Conservation (phyloP, 2,113 vertebrate genomes). For the Heterocephalus glaber region DNA sequence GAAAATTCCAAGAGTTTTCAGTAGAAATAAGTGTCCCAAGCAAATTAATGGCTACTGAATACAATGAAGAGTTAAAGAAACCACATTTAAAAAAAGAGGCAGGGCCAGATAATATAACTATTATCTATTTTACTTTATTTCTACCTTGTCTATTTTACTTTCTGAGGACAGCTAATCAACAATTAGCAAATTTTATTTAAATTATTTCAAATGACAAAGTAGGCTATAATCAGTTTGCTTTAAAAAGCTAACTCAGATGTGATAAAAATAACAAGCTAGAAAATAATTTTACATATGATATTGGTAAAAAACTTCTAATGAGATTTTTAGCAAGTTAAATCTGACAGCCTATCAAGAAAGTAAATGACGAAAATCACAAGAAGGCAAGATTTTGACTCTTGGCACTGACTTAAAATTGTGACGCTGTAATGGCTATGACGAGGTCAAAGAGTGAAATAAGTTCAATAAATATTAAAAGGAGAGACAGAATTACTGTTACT, state of each 20-base stretch:
- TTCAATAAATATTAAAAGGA: neutral
- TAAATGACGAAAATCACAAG: neutral
- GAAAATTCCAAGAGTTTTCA: slow-evolving; percentile 29
- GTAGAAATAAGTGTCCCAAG: neutral
- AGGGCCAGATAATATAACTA: neutral
- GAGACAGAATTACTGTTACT: neutral
- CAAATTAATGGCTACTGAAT: neutral
- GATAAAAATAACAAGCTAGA: slow-evolving; percentile 9
- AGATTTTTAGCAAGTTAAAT: neutral
- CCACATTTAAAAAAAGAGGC: neutral
- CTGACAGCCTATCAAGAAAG: neutral
- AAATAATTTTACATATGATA: neutral
- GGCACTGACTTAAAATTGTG: neutral
- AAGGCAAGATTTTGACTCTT: neutral
- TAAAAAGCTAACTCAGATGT: slow-evolving; percentile 22
- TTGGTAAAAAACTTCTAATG: neutral
- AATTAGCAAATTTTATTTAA: slow-evolving; percentile 14
- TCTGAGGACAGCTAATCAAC: slow-evolving; percentile 3
- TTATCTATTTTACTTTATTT: neutral
- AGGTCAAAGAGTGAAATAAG: neutral
- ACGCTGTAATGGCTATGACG: neutral
- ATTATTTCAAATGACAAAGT: slow-evolving; percentile 30
- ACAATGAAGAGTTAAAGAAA: slow-evolving; percentile 10
- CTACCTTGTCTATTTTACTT: neutral
- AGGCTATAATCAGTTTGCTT: neutral